phyloP scores from a whole-genome alignment of 2,888 invertebrate genomes.

The Papilio elwesi region DNA sequence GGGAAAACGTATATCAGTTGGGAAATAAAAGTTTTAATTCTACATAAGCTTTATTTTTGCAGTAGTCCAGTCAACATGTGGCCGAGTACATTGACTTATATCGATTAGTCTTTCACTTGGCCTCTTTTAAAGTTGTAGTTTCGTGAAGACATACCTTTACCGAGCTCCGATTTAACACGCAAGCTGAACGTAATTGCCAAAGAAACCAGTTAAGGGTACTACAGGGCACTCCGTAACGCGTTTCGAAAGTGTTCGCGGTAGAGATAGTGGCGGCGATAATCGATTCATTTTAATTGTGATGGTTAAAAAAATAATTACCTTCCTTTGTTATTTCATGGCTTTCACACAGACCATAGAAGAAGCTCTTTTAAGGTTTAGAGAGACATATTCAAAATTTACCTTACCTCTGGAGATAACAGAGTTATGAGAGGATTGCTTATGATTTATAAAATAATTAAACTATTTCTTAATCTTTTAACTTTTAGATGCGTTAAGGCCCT shows the following conservation, averaged over 20 bases:
- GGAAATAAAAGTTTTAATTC: too few species aligned
- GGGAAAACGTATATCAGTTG: too few species aligned
- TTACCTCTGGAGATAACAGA: too few species aligned
- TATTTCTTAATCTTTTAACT: not conserved
- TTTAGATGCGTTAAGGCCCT: not conserved
- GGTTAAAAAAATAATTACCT: conserved; percentile 12
- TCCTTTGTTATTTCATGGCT: conserved; percentile 8
- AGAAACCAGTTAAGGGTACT: conserved; percentile 37
- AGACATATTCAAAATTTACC: not conserved
- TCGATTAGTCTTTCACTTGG: conserved; percentile 29
- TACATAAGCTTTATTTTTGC: not conserved
- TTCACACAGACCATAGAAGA: not conserved
- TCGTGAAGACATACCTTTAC: conserved; percentile 32
- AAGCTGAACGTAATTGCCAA: conserved; percentile 26
- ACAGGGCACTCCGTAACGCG: conserved; percentile 29
- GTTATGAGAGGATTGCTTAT: too few species aligned
- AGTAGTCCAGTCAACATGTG: not conserved
- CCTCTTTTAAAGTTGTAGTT: conserved; percentile 28
- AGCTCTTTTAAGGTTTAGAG: not conserved
- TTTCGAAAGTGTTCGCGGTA: conserved; percentile 25
- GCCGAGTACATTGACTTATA: conserved; percentile 21
- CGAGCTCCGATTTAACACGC: conserved; percentile 34
- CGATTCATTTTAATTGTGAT: conserved; percentile 33
- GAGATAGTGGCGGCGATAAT: conserved; percentile 30
- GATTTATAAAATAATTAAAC: not conserved